Percentiles rank a stretch among this genome's conserved stretches.
phyloP scores from a whole-genome alignment of 1,140 invertebrate genomes.

The Drosophila sechellia region DNA sequence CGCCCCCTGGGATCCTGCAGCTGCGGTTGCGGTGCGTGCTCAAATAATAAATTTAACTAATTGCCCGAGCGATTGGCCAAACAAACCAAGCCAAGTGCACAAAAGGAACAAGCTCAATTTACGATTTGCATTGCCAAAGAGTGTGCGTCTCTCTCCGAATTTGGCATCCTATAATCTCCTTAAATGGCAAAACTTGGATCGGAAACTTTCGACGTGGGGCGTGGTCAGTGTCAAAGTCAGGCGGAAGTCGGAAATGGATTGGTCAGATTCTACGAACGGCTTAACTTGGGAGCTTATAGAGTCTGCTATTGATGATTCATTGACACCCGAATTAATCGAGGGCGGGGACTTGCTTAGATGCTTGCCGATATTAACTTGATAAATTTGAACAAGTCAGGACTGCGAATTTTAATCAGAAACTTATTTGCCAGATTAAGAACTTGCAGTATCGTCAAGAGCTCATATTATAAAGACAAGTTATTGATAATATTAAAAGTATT shows the following conservation, averaged over 20 bases:
- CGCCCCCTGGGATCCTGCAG: constrained; percentile 16
- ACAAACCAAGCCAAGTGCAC: constrained; percentile 43
- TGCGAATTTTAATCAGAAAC: too few species aligned
- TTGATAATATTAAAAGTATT: too few species aligned
- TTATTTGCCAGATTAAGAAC: too few species aligned
- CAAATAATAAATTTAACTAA: constrained; percentile 83
- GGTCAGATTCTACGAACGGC: constrained; percentile 15
- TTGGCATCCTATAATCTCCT: constrained; percentile 36
- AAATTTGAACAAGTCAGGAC: too few species aligned
- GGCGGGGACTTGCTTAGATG: neutral
- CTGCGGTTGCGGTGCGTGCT: constrained; percentile 72
- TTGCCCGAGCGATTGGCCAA: constrained; percentile 65
- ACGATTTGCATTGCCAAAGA: constrained; percentile 45
- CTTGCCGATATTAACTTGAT: neutral
- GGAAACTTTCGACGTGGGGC: constrained; percentile 26
- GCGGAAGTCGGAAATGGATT: constrained; percentile 37
- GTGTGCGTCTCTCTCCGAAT: constrained; percentile 9
- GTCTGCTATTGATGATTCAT: constrained; percentile 34
- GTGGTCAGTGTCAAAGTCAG: constrained; percentile 40
- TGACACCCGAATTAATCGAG: constrained; percentile 16
- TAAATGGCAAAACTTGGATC: constrained; percentile 43
- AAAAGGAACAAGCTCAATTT: constrained; percentile 25
- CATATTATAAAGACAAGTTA: too few species aligned
- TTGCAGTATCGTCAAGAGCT: too few species aligned
- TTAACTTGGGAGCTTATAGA: constrained; percentile 30